Percentiles rank a stretch among this genome's conserved stretches.
These are phyloP conservation scores for Pycnonotus jocosus DNA, from an alignment of 2,113 vertebrate species.

Conservation along the genomic window DNA sequence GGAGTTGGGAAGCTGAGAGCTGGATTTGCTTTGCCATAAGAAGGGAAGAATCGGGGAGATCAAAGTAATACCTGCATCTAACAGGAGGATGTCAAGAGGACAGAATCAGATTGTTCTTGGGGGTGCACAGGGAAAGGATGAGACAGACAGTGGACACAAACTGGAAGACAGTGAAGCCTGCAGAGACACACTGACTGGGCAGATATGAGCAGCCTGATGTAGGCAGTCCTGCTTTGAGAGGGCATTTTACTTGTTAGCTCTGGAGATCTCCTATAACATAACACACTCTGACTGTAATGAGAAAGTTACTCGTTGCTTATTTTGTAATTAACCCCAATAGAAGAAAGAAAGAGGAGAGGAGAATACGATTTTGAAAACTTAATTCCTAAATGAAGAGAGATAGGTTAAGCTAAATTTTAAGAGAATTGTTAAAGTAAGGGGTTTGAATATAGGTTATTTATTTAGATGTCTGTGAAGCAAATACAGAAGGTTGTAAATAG, in stretches of 20 bases:
- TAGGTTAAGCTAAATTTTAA: not conserved
- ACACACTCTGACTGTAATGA: not conserved
- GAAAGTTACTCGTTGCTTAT: not conserved
- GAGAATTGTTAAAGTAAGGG: not conserved
- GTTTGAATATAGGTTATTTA: not conserved
- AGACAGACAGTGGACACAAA: not conserved
- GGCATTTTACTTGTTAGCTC: not conserved
- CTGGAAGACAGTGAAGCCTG: not conserved
- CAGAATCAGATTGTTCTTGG: not conserved
- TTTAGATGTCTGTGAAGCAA: not conserved
- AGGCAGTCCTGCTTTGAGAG: not conserved
- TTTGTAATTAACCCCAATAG: not conserved
- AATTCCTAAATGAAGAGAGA: not conserved
- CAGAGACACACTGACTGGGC: no score
- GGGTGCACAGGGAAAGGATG: not conserved
- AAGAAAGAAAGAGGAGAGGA: not conserved
- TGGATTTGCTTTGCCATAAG: not conserved
- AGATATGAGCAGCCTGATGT: not conserved
- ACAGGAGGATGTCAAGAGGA: not conserved
- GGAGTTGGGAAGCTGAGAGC: not conserved
- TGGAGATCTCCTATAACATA: not conserved
- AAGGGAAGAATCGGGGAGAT: not conserved
- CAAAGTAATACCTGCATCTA: not conserved
- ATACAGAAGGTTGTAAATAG: not conserved
- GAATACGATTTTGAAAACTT: not conserved